phyloP scores from a whole-genome alignment of 2,888 invertebrate species.

The Troides oblongomaculatus region DNA sequence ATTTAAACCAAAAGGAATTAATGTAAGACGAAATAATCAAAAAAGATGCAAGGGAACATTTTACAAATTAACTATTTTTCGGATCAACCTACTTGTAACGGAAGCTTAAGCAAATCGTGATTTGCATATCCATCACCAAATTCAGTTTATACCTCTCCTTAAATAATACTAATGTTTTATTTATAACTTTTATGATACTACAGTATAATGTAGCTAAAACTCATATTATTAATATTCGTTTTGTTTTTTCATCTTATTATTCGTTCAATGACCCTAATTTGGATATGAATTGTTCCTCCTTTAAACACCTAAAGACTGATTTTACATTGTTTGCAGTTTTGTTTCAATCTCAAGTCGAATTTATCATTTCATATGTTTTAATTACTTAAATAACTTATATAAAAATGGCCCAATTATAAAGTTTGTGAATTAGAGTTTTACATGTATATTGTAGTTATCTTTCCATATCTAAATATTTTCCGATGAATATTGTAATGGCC shows the following conservation, averaged over 20 bases:
- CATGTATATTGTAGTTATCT: constrained; percentile 19
- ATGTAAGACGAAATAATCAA: no score
- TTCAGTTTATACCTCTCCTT: no score
- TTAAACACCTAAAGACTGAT: constrained; percentile 50
- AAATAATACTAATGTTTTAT: no score
- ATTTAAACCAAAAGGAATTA: no score
- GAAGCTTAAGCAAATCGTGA: no score
- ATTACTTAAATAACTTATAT: constrained; percentile 8
- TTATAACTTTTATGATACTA: no score
- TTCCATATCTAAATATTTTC: constrained; percentile 28
- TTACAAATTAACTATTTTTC: no score
- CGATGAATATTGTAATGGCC: constrained; percentile 25
- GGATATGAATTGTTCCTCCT: constrained; percentile 43
- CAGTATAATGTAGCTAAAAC: no score
- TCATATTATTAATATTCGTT: neutral
- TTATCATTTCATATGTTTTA: constrained; percentile 1
- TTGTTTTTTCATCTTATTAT: neutral
- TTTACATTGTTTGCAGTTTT: constrained; percentile 31
- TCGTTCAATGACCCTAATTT: constrained; percentile 8
- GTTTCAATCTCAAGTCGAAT: constrained; percentile 10
- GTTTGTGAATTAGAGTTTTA: constrained; percentile 20
- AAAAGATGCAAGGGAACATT: no score
- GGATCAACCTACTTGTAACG: no score
- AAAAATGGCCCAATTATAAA: constrained; percentile 17
- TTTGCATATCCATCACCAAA: no score